Evolutionary conservation across 1,140 invertebrate genomes (phyloP).

Genomic region (Eufriesea mexicana): DNA sequence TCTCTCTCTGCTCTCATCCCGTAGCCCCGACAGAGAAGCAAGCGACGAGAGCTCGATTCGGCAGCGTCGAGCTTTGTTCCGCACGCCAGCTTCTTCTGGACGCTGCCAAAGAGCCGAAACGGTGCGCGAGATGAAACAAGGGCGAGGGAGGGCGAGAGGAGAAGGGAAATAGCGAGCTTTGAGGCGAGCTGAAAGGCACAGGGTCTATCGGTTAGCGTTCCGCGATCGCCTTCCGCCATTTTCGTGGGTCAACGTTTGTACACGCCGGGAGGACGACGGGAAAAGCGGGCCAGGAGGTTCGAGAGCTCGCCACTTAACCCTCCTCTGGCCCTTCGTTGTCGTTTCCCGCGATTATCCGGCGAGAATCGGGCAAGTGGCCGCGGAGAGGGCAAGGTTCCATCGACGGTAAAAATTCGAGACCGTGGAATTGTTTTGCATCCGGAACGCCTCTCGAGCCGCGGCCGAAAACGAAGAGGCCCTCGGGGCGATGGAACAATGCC

Average conservation of each 20-base stretch:
- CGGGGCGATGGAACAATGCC: conserved; percentile 9
- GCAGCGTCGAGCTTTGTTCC: conserved; percentile 17
- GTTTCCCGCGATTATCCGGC: conserved; percentile 35
- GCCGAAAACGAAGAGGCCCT: conserved; percentile 20
- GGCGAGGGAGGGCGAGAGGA: not conserved
- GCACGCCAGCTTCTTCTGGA: not conserved
- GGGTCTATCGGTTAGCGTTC: conserved; percentile 18
- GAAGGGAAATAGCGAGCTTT: not conserved
- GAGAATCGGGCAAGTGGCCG: conserved; percentile 36
- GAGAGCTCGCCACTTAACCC: conserved; percentile 29
- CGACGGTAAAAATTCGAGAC: conserved; percentile 14
- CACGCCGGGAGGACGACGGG: not conserved
- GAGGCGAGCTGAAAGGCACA: not conserved
- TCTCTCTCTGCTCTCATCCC: not conserved
- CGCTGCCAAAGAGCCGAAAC: not conserved
- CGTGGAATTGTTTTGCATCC: conserved; percentile 18
- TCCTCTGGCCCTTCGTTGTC: conserved; percentile 11
- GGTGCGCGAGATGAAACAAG: not conserved
- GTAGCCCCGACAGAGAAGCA: not conserved
- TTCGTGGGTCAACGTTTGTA: conserved; percentile 35
- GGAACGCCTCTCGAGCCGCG: not conserved
- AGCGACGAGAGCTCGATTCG: conserved; percentile 12
- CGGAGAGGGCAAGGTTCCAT: not conserved
- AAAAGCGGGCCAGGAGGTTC: not conserved
- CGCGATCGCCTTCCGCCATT: conserved; percentile 15